Base-by-base conservation (phyloP, 1,140 invertebrate species). In the Oscheius sp. region DNA sequence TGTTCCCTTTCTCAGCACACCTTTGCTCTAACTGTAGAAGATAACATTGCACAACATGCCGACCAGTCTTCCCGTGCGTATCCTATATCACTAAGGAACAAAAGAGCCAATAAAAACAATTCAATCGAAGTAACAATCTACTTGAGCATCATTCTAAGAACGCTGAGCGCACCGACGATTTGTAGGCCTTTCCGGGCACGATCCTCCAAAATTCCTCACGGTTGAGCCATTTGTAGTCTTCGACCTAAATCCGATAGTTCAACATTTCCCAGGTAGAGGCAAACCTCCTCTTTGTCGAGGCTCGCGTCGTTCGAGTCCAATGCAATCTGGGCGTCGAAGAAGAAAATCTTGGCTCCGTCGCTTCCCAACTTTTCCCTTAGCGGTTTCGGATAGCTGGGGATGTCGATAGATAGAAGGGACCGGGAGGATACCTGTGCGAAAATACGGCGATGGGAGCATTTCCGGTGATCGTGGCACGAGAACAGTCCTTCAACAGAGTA, bases 391-490 rank as follows among this genome's bases (percentile, higher is more conserved):
- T 71, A 71, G 52, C 69, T 71, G 69, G 2, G 64, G 52, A 63
- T 23, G 10, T 23, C 15, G 0, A 18, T 18, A 59, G 65, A 52
- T 1, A 28, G 29, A 34, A 3, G 0, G 32, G 18, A 29, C 3
- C 13, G 64, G 67, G 55, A 73, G 13, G 15, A 26, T 35, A 73
- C 71, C 64, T 68, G 36, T 74, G 72, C 15, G 64, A 61, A 35
- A 45, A 62, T 3, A 74, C 72, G 20, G 74, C 55, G 13, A 81
- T 34, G 13, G 80, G 80, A 26, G 80, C 80, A 55, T 83, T 81
- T 31, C 79, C 81, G 31, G 71, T 38, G 31, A 78, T 34, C 26
- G 55, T 35, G 7, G 36, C 70, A 28, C 69, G 55, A 20, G 71
- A 34, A 34, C 72, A 49, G 23, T 36, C 64, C 0, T 34, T 34